These are phyloP conservation scores for Noctua fimbriata DNA, from an alignment of 2,888 invertebrate genomes.

Conservation along the genomic window DNA sequence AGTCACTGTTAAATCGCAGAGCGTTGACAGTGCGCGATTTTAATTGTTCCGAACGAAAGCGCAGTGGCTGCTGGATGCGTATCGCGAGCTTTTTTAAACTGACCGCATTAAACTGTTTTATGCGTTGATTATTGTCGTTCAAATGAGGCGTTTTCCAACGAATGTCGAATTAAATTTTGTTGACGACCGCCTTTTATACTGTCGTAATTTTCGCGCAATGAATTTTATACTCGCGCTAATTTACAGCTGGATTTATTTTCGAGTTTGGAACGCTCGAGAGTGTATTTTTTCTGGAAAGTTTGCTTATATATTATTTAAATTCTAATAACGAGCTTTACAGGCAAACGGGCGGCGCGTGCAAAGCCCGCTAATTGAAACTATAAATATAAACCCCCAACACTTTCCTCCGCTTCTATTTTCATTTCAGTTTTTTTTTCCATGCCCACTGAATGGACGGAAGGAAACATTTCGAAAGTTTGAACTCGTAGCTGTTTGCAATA, in stretches of 20 bases:
- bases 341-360: conserved; percentile 78
- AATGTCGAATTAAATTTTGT: conserved; percentile 84
- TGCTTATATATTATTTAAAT: conserved; percentile 70
- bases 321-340: conserved; percentile 74
- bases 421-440: conserved; percentile 74
- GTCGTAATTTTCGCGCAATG: conserved; percentile 82
- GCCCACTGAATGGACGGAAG: conserved; percentile 69
- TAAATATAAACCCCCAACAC: conserved; percentile 85
- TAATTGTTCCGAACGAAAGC: conserved; percentile 73
- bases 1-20: conserved; percentile 80
- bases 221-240: conserved; percentile 80
- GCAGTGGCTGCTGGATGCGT: conserved; percentile 65
- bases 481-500: conserved; percentile 50
- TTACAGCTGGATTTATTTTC: conserved; percentile 73
- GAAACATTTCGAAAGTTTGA: conserved; percentile 70
- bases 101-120: conserved; percentile 81
- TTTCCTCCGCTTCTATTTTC: conserved; percentile 80
- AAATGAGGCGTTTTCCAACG: conserved; percentile 80
- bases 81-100: conserved; percentile 77
- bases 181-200: conserved; percentile 81
- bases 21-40: conserved; percentile 80
- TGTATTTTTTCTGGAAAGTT: conserved; percentile 67
- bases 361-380: conserved; percentile 87
- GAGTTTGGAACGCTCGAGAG: conserved; percentile 56
- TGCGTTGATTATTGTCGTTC: conserved; percentile 83